Evolutionary conservation across 2,113 vertebrate genomes (phyloP), one percentile per base, ranked within the genome.

Genomic region (Reinhardtius hippoglossoides): DNA sequence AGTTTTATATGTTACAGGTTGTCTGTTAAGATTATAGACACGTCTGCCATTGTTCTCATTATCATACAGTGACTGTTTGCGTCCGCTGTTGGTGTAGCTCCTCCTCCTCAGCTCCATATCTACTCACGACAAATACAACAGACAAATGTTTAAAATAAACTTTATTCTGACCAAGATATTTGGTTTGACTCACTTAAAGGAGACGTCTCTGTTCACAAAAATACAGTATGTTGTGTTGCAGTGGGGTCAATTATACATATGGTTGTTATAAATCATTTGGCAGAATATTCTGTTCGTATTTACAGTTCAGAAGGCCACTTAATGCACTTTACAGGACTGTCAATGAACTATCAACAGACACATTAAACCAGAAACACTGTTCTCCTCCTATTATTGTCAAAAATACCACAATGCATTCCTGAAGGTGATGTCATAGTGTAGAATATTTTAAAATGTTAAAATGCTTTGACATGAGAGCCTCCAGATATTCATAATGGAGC

Each of bases 271-370:
- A 74, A 67, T 83, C 69, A 58, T 89, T 92, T 93, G 89, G 78
- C 81, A 88, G 89, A 59, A 78, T 81, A 80, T 67, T 83, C 58
- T 84, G 59, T 81, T 78, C 48, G 74, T 75, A 86, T 85, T 82
- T 89, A 89, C 72, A 85, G 50, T 79, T 87, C 20, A 83, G 83
- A 93, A 92, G 89, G 91, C 86, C 88, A 91, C 91, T 91, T 69
- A 83, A 83, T 80, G 88, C 86, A 90, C 81, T 62, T 74, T 70
- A 87, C 86, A 89, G 74, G 12, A 76, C 74, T 82, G 71, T 56
- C 27, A 80, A 61, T 71, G 69, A 74, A 86, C 76, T 91, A 67
- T 68, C 24, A 81, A 78, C 58, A 59, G 86, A 79, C 73, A 63
- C 44, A 14, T 66, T 13, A 79, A 81, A 73, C 20, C 44, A 83